Conservation (phyloP, 2,888 invertebrate species). For the Geophilus truncorum region DNA sequence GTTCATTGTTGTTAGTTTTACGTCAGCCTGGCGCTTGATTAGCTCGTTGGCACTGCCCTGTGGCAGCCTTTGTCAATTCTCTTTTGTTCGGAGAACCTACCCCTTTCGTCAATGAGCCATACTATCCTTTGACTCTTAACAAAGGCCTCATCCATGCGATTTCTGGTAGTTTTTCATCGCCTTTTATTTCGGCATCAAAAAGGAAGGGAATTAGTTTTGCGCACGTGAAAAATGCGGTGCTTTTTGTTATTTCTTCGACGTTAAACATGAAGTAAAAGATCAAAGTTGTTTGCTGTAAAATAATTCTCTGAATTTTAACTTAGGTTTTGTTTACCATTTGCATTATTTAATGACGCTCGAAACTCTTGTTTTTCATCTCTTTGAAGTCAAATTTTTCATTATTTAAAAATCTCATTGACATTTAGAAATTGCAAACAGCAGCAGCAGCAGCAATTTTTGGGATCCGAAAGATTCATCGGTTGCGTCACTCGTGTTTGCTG, state of each 20-base stretch:
- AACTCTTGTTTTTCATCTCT: neutral
- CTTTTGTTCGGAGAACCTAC: neutral
- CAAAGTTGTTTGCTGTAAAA: too few species aligned
- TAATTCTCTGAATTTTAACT: neutral
- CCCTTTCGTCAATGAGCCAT: slow-evolving; percentile 1
- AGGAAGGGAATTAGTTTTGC: neutral
- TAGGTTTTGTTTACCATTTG: neutral
- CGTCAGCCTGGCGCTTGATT: neutral
- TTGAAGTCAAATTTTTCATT: neutral
- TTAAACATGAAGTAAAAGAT: too few species aligned
- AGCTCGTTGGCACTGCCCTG: slow-evolving; percentile 13
- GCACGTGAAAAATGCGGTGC: neutral
- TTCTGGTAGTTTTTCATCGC: neutral
- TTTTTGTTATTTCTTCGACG: neutral
- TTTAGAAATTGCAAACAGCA: neutral
- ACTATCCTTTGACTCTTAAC: slow-evolving; percentile 7
- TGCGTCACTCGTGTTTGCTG: neutral
- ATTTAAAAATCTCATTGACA: neutral
- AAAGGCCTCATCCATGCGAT: slow-evolving; percentile 1
- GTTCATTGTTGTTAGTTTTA: slow-evolving; percentile 20
- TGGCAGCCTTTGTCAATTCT: slow-evolving; percentile 12
- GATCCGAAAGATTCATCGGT: too few species aligned
- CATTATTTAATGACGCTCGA: neutral
- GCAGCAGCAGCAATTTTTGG: too few species aligned
- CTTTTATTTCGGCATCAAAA: neutral